Evolutionary conservation across 2,888 invertebrate species (phyloP).

Genomic region (Dastarcus helophoroides): DNA sequence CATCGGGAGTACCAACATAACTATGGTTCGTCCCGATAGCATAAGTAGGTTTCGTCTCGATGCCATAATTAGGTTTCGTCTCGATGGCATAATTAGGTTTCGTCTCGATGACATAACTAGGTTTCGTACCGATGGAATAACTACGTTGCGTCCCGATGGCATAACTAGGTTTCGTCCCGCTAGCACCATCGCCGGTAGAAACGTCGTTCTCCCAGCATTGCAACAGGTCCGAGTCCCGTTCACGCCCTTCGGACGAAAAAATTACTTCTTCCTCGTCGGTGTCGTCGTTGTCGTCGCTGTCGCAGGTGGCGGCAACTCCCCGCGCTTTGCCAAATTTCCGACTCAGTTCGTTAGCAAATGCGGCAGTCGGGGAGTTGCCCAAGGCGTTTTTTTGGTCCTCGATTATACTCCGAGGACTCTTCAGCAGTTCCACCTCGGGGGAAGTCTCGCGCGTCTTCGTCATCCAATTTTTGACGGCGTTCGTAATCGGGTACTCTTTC

Average conservation of each 20-base stretch:
- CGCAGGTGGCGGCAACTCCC: constrained; percentile 25
- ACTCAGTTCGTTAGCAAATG: constrained; percentile 15
- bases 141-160: constrained; percentile 3
- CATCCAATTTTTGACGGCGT: constrained; percentile 50
- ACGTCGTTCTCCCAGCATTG: constrained; percentile 39
- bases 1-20: constrained; percentile 14
- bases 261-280: constrained; percentile 15
- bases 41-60: constrained; percentile 8
- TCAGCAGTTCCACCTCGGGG: constrained; percentile 35
- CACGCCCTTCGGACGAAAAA: background rate
- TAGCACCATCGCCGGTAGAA: constrained; percentile 7
- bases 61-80: constrained; percentile 7
- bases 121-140: constrained; percentile 10
- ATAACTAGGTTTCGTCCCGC: constrained; percentile 3
- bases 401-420: constrained; percentile 32
- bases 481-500: constrained; percentile 40
- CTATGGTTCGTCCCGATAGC: background rate
- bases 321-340: constrained; percentile 32
- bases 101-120: constrained; percentile 2
- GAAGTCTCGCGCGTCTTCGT: constrained; percentile 35
- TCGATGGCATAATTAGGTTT: constrained; percentile 2
- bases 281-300: constrained; percentile 9
- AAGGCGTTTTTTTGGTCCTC: constrained; percentile 19
- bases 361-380: constrained; percentile 20
- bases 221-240: constrained; percentile 32